phyloP scores from a whole-genome alignment of 1,140 invertebrate genomes.

The Nephila pilipes region DNA sequence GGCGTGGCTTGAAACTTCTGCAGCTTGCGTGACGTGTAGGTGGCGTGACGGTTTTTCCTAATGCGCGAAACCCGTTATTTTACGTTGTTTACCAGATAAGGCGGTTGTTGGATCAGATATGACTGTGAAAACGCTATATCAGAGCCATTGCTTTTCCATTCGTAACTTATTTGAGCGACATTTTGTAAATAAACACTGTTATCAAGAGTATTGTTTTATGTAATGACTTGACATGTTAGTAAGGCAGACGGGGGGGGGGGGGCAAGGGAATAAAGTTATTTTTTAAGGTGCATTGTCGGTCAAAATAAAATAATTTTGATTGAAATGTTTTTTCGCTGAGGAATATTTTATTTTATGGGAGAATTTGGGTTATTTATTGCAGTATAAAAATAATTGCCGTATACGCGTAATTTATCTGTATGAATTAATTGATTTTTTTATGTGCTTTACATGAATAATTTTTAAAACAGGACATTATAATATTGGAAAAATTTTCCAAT shows the following conservation, averaged over 20 bases:
- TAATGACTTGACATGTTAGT: not conserved
- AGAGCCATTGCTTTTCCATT: slow-evolving; percentile 38
- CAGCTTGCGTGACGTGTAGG: slow-evolving; percentile 52
- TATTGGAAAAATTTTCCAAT: no score
- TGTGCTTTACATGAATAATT: no score
- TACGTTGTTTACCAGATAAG: slow-evolving; percentile 67
- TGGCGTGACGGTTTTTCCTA: slow-evolving; percentile 48
- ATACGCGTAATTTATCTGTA: no score
- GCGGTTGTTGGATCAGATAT: slow-evolving; percentile 53
- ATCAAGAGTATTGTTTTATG: not conserved
- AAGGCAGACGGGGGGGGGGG: not conserved
- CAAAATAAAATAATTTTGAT: no score
- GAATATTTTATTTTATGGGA: no score
- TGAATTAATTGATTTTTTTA: no score
- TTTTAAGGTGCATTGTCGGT: no score
- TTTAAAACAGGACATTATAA: no score
- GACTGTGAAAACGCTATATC: slow-evolving; percentile 52
- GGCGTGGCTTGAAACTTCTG: not conserved
- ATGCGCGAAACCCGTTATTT: slow-evolving; percentile 56
- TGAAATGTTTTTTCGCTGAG: no score
- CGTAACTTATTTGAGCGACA: not conserved
- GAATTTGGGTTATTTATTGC: no score
- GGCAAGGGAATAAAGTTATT: not conserved
- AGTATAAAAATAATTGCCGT: no score
- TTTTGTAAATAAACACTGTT: slow-evolving; percentile 41